phyloP scores from a whole-genome alignment of 1,140 invertebrate species.

The Cherax quadricarinatus region DNA sequence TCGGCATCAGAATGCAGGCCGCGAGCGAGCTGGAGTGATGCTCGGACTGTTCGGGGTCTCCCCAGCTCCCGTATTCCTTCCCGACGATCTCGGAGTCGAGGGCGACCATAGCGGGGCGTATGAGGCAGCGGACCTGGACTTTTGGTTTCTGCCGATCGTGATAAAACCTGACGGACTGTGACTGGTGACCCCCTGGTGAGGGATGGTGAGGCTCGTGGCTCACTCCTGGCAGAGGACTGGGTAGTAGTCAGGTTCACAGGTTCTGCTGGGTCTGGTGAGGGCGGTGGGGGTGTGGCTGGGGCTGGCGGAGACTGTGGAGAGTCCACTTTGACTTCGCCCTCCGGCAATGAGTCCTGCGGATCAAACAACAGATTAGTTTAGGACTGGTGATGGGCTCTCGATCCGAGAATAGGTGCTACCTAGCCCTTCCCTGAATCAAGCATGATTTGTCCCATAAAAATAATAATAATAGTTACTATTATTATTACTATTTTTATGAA shows the following conservation, averaged over 20 bases:
- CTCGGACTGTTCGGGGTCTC: conserved; percentile 31
- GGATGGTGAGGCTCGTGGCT: conserved; percentile 75
- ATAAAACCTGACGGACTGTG: conserved; percentile 28
- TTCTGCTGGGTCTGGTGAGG: conserved; percentile 72
- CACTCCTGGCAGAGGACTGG: conserved; percentile 74
- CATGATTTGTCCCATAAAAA: no score
- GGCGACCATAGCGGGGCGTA: conserved; percentile 58
- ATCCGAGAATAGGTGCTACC: no score
- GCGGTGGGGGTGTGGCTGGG: conserved; percentile 66
- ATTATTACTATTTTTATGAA: no score
- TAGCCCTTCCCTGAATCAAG: no score
- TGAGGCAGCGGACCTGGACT: conserved; percentile 50
- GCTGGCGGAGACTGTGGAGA: neutral
- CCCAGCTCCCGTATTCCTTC: conserved; percentile 19
- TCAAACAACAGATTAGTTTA: neutral
- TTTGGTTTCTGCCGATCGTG: conserved; percentile 37
- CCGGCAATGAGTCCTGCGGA: conserved; percentile 80
- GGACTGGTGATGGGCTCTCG: no score
- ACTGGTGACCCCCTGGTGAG: conserved; percentile 76
- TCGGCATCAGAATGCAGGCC: conserved; percentile 5
- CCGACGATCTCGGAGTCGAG: conserved; percentile 36
- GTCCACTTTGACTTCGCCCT: conserved; percentile 76
- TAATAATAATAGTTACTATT: no score
- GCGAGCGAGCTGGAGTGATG: conserved; percentile 38
- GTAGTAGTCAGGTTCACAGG: conserved; percentile 72